phyloP scores from a whole-genome alignment of 2,888 invertebrate genomes.

The Oscheius myriophilus region DNA sequence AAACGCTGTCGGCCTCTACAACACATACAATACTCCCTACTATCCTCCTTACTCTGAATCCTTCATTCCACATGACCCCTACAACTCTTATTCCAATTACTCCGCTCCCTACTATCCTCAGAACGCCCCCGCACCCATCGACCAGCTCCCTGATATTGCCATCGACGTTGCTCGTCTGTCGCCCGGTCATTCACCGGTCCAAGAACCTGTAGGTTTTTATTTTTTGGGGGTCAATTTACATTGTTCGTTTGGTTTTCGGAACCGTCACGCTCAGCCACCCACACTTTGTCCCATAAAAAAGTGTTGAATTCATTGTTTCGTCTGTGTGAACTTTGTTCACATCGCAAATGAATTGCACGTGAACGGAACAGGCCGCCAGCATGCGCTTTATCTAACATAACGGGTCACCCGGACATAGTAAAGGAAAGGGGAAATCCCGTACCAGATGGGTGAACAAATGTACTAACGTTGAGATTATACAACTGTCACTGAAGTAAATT shows the following conservation, averaged over 20 bases:
- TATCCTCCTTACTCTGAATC: slow-evolving; percentile 16
- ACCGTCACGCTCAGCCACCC: no score
- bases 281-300: slow-evolving; percentile 9
- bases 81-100: background rate
- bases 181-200: slow-evolving; percentile 21
- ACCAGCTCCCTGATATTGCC: slow-evolving; percentile 25
- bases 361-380: slow-evolving; percentile 9
- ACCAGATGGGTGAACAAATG: no score
- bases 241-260: no score
- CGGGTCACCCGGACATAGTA: background rate
- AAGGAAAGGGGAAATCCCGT: no score
- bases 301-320: background rate
- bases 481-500: no score
- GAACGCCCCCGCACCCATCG: background rate
- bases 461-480: no score
- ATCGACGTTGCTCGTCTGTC: slow-evolving; percentile 23
- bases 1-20: slow-evolving; percentile 34
- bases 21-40: slow-evolving; percentile 21
- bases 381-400: background rate
- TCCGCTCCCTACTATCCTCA: slow-evolving; percentile 6
- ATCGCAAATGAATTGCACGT: slow-evolving; percentile 8
- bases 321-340: slow-evolving; percentile 18
- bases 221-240: background rate
- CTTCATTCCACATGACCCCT: slow-evolving; percentile 10
- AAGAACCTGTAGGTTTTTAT: slow-evolving; percentile 12